Conservation (phyloP, 2,797 vertebrate genomes). For the Lagorchestes hirsutus region DNA sequence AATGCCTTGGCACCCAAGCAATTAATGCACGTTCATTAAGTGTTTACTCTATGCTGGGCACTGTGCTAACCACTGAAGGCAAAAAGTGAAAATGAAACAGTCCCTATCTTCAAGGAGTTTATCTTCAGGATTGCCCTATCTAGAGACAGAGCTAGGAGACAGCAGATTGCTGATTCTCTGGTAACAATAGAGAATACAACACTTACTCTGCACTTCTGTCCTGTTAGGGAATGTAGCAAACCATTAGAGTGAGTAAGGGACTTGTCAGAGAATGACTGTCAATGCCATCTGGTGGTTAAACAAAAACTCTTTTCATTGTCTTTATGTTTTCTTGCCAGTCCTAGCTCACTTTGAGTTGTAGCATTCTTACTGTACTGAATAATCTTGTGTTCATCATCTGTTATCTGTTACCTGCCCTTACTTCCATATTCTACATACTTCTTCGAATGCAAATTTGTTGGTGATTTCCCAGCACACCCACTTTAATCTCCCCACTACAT, state of each 20-base stretch:
- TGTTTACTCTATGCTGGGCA: too few relatives aligned
- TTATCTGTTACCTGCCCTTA: not conserved
- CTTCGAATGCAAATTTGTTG: not conserved
- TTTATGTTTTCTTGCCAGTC: not conserved
- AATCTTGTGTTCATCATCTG: not conserved
- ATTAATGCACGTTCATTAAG: too few relatives aligned
- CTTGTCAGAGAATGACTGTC: not conserved
- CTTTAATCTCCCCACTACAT: not conserved
- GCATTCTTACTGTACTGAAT: not conserved
- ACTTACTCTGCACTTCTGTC: not conserved
- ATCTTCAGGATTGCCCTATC: too few relatives aligned
- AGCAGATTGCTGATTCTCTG: not conserved
- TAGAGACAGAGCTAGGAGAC: too few relatives aligned
- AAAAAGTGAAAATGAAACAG: too few relatives aligned
- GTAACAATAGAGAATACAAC: not conserved
- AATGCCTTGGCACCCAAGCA: too few relatives aligned
- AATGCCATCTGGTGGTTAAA: slow-evolving; percentile 1
- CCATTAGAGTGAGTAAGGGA: too few relatives aligned
- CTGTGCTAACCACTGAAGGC: too few relatives aligned
- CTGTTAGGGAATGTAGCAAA: not conserved
- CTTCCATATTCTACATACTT: not conserved
- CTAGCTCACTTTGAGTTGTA: not conserved
- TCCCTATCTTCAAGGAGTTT: too few relatives aligned
- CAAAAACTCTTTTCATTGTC: not conserved
- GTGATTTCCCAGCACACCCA: not conserved